Conservation (phyloP, 1,140 invertebrate species). For the Magallana angulata region DNA sequence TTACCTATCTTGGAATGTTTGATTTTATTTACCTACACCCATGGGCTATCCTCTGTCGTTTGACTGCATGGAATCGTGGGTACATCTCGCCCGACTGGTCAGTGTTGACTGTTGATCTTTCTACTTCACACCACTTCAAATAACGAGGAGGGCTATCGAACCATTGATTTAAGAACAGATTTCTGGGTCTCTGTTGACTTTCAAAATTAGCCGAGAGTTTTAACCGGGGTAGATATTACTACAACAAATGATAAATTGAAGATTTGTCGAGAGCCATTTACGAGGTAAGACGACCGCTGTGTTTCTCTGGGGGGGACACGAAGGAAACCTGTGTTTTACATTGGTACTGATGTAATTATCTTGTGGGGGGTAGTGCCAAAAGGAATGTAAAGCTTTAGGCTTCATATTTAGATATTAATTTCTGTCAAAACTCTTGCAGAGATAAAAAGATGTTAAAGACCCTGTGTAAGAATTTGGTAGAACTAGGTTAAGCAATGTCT, state of each 20-base stretch:
- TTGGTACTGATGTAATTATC: background rate
- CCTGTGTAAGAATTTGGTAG: too few species aligned
- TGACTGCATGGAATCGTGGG: background rate
- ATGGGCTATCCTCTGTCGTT: background rate
- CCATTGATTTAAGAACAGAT: slow-evolving; percentile 24
- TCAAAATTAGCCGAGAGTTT: slow-evolving; percentile 16
- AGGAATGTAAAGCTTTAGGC: too few species aligned
- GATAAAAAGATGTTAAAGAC: too few species aligned
- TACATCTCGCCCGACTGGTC: background rate
- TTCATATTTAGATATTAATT: too few species aligned
- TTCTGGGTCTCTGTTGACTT: slow-evolving; percentile 5
- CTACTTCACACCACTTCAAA: slow-evolving; percentile 16
- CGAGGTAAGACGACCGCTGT: background rate
- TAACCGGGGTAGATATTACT: background rate
- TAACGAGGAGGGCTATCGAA: background rate
- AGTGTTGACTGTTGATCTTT: background rate
- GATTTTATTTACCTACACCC: background rate
- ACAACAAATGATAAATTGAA: slow-evolving; percentile 8
- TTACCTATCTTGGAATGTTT: background rate
- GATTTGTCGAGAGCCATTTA: slow-evolving; percentile 10
- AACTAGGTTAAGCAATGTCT: too few species aligned
- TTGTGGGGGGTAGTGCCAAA: background rate
- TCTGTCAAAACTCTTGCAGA: too few species aligned
- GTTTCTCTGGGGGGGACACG: background rate
- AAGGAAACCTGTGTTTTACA: background rate